These are phyloP conservation scores for Tenrec ecaudatus DNA, from an alignment of 2,113 vertebrate genomes.

Conservation along the genomic window DNA sequence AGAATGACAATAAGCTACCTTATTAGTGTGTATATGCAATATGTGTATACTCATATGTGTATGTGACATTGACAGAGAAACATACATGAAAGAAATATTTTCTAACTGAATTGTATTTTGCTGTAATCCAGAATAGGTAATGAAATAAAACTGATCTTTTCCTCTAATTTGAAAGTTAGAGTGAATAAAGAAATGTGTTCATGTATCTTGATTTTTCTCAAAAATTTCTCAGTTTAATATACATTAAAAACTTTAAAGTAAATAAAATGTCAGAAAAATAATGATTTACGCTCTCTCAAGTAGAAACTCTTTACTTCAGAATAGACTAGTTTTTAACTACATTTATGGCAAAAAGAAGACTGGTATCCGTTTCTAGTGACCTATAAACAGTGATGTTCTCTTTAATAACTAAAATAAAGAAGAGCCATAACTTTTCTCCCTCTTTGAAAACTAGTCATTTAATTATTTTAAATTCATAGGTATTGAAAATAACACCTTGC, in stretches of 20 bases:
- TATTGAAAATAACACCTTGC: background rate
- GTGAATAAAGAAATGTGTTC: background rate
- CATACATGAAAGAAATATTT: background rate
- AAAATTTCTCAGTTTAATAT: slow-evolving; percentile 5
- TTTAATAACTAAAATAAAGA: slow-evolving; percentile 42
- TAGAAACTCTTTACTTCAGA: background rate
- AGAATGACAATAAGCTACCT: too few species aligned
- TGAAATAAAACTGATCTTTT: background rate
- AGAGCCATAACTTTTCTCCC: background rate
- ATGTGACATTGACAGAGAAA: background rate
- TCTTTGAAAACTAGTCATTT: background rate
- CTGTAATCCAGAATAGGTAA: background rate
- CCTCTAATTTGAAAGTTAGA: slow-evolving; percentile 50
- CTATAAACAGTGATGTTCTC: background rate
- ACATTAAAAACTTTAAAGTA: background rate
- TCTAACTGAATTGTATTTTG: background rate
- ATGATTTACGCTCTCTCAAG: background rate
- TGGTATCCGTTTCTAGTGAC: background rate
- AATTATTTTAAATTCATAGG: background rate
- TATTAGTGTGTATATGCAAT: background rate
- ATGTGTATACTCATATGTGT: background rate
- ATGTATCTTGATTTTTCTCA: background rate
- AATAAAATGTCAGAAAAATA: background rate
- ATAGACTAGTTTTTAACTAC: background rate
- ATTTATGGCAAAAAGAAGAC: slow-evolving; percentile 22